Base-by-base conservation (phyloP, 2,888 invertebrate genomes). In the Diarsia rubi region DNA sequence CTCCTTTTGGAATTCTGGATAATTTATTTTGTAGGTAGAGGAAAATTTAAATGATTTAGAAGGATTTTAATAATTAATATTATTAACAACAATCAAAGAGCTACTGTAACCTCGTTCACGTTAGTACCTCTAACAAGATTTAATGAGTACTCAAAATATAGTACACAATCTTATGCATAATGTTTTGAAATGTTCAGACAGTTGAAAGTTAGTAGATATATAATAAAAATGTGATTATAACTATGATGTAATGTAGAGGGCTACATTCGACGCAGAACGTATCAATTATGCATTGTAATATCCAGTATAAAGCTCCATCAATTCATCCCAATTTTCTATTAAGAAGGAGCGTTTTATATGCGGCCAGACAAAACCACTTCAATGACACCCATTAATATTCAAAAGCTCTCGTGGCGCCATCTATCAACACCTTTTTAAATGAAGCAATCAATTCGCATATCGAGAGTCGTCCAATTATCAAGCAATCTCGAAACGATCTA, bases 391-490 rank as follows among this genome's bases (percentile, higher is more conserved):
- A 93, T 94, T 94, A 93, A 93, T 93, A 94, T 94, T 95, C 91
- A 94, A 93, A 91, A 89, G 92, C 90, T 81, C 92, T 92, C 85
- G 87, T 85, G 88, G 90, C 88, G 88, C 88, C 89, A 88, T 90
- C 88, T 89, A 90, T 91, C 91, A 91, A 90, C 92, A 92, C 92
- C 91, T 93, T 93, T 92, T 91, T 88, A 87, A 86, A 88, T 88
- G 88, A 88, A 89, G 89, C 91, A 91, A 93, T 91, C 93, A 91
- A 91, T 92, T 89, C 91, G 90, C 86, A 89, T 85, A 91, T 92
- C 88, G 90, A 94, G 93, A 89, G 92, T 89, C 92, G 90, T 94
- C 92, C 94, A 95, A 95, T 95, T 95, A 95, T 90, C 87, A 86
- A 78, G 85, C 90, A 89, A 89, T 91, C 89, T 89, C 90, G 90